Conservation (phyloP, 2,888 invertebrate species). For the Dolomedes plantarius region DNA sequence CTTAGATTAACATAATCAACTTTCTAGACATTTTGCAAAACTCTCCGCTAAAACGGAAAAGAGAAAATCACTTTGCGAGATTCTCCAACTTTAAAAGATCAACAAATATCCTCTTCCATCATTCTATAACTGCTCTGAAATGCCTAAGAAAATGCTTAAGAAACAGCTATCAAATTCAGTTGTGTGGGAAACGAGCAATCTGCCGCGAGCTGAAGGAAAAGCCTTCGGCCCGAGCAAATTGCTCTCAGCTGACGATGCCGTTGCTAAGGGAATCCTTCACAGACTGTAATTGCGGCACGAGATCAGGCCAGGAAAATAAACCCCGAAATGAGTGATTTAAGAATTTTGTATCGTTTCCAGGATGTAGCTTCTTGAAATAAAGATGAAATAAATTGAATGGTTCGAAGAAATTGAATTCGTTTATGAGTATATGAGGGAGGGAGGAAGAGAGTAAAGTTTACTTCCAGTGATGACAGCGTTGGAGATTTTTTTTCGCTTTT, state of each 20-base stretch:
- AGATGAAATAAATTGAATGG: not conserved
- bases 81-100: not conserved
- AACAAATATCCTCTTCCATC: slow-evolving; percentile 6
- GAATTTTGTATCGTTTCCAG: not conserved
- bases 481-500: too few relatives aligned
- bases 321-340: not conserved
- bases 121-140: not conserved
- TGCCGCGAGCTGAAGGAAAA: slow-evolving; percentile 28
- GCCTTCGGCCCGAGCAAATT: slow-evolving; percentile 36
- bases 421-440: too few relatives aligned
- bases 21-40: not conserved
- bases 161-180: slow-evolving; percentile 41
- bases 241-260: not conserved
- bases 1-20: not conserved
- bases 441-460: too few relatives aligned
- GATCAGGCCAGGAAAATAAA: not conserved
- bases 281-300: not conserved
- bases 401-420: not conserved
- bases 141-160: not conserved
- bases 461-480: too few relatives aligned
- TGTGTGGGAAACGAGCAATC: slow-evolving; percentile 42
- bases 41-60: not conserved
- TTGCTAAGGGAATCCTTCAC: not conserved
- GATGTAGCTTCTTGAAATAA: not conserved
- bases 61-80: not conserved